These are phyloP conservation scores for Craseonycteris thonglongyai DNA, from an alignment of 2,113 vertebrate species.

Conservation along the genomic window DNA sequence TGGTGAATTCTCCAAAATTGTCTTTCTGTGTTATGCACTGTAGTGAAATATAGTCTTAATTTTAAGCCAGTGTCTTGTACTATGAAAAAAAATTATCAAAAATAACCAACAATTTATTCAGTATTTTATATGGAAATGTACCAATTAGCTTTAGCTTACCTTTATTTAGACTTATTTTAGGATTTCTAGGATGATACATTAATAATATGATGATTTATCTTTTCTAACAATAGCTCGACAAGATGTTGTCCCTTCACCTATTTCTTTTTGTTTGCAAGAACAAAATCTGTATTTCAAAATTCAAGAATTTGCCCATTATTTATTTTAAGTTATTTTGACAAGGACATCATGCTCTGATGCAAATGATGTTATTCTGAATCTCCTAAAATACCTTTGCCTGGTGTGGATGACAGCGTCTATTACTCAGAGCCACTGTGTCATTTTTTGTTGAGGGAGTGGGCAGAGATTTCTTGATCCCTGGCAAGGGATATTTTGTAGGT, in stretches of 20 bases:
- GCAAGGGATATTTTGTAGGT: neutral
- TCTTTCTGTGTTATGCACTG: neutral
- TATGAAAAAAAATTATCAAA: slow-evolving; percentile 15
- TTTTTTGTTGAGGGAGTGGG: neutral
- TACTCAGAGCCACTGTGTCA: neutral
- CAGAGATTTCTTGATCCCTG: neutral
- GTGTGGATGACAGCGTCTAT: neutral
- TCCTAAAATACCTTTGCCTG: neutral
- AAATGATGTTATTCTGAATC: neutral
- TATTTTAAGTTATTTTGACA: neutral
- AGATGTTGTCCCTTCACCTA: neutral
- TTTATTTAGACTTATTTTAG: neutral
- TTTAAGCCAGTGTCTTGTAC: neutral
- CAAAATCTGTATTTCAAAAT: neutral
- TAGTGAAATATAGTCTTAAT: neutral
- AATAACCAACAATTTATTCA: neutral
- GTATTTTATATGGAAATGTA: neutral
- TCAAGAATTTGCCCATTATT: neutral
- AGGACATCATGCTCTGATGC: neutral
- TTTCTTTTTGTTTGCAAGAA: neutral
- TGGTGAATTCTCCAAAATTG: neutral
- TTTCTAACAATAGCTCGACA: neutral
- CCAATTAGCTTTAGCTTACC: neutral
- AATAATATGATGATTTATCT: neutral
- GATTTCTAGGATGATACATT: neutral